Evolutionary conservation across 2,888 invertebrate species (phyloP), one percentile per base, ranked within the genome.

Genomic region (Dilophus febrilis): DNA sequence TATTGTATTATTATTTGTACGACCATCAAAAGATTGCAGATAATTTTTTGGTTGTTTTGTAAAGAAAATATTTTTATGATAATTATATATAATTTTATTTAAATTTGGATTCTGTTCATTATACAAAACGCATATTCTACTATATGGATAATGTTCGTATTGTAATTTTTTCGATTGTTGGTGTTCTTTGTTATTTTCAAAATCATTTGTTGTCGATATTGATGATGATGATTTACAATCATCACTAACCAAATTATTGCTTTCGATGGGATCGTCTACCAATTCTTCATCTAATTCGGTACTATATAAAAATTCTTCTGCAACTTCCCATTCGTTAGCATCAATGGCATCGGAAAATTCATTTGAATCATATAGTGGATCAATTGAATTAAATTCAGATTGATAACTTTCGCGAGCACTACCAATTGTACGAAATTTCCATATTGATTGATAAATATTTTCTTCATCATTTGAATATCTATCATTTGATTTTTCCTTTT

Each of bases 391-490:
- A 27, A 19, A 29, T 32, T 46, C 48, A 34, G 44, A 44, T 28
- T 37, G 37, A 41, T 49, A 54, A 30, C 49, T 49, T n/a, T 57
- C 56, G 6, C 47, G 47, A 29, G 50, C 53, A 42, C 51, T 51
- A 32, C 56, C 60, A 38, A 56, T 46, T 0, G 61, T 61, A 43
- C 57, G 53, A 43, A 57, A 62, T 44, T 61, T 58, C 63, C 62
- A 63, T 43, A 63, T 62, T 31, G 59, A 57, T 32, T 63, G 63
- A 44, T 63, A 63, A 40, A 63, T 62, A 8, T 56, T 53, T 27
- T 63, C 62, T 37, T 59, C 57, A 6, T 50, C 35, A 35, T 22
- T n/a, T n/a, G n/a, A n/a, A n/a, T n/a, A n/a, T n/a, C n/a, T n/a
- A n/a, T n/a, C n/a, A n/a, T n/a, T n/a, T n/a, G n/a, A n/a, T n/a